phyloP scores from a whole-genome alignment of 2,113 vertebrate species.

The Crocuta crocuta region DNA sequence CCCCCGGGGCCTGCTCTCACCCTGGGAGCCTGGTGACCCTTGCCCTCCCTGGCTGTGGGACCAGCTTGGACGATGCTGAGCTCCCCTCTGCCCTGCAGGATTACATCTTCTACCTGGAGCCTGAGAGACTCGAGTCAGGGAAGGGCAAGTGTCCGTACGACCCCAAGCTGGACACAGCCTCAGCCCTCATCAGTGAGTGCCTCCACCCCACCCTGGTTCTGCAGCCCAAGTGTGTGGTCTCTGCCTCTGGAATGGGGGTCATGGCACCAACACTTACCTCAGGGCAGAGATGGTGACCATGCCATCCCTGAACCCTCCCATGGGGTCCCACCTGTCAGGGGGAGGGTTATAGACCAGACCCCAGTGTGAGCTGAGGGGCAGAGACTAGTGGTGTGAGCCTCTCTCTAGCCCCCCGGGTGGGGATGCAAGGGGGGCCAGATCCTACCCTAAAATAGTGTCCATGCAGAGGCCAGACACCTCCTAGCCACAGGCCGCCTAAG shows the following conservation, averaged over 20 bases:
- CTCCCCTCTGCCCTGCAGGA: slow-evolving; percentile 88
- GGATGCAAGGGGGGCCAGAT: neutral
- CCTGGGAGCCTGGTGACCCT: neutral
- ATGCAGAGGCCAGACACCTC: neutral
- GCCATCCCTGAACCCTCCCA: neutral
- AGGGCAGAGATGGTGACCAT: neutral
- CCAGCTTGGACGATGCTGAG: neutral
- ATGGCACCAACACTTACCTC: neutral
- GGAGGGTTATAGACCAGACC: neutral
- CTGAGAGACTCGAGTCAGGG: slow-evolving; percentile 97
- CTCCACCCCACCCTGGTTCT: neutral
- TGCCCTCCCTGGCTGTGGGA: neutral
- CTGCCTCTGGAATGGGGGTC: neutral
- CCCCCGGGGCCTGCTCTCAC: neutral
- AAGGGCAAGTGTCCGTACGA: slow-evolving; percentile 99
- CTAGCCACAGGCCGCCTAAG: neutral
- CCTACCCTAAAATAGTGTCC: neutral
- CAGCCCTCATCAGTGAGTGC: slow-evolving; percentile 97
- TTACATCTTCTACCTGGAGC: slow-evolving; percentile 97
- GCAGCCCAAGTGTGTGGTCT: neutral
- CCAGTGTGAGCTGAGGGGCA: neutral
- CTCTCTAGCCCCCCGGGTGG: neutral
- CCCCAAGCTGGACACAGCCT: slow-evolving; percentile 98
- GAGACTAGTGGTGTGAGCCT: neutral
- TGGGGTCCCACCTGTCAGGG: neutral